Evolutionary conservation across 2,888 invertebrate species (phyloP), one percentile per base, ranked within the genome.

Genomic region (Lepidocyrtinus sp.): DNA sequence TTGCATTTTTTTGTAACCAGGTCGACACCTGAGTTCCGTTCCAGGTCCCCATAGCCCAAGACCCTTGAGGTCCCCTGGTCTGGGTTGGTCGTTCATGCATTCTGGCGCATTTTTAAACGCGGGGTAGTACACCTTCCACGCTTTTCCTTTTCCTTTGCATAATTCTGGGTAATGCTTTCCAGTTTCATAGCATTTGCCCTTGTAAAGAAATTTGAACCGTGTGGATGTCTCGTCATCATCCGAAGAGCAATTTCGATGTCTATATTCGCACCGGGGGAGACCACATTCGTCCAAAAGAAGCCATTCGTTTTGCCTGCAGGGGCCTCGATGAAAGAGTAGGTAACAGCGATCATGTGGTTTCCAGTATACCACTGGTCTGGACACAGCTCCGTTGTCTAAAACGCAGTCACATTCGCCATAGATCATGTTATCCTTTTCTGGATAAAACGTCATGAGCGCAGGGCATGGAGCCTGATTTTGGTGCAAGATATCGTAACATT

Each of bases 1-100:
- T 55, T 71, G 69, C 45, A 75, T 25, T 61, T 75, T 81, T 65
- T 81, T 83, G n/a, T 78, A 55, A 3, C 83, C 83, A 7, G 83
- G 81, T 24, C 17, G 26, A 64, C 83, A 83, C 1, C 64, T 71
- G 1, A 83, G 64, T n/a, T 77, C 75, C 17, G 22, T 63, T 0
- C 63, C 75, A 0, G 63, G 2, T 22, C 46, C 22, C 7, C 68
- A 9, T 12, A 83, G 59, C n/a, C n/a, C n/a, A n/a, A n/a, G n/a
- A 1, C 65, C 26, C 27, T 45, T 62, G 22, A 27, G n/a, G 1
- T 21, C 15, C 17, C 24, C 21, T 22, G 63, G 70, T 25, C 36
- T 55, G 19, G 70, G 74, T 46, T n/a, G 19, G 25, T 21, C 0
- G 17, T 17, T 2, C 70, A 62, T 21, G 24, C 61, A 76, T 21